Conservation (phyloP, 2,113 vertebrate genomes). For the Plecturocebus donacophilus region DNA sequence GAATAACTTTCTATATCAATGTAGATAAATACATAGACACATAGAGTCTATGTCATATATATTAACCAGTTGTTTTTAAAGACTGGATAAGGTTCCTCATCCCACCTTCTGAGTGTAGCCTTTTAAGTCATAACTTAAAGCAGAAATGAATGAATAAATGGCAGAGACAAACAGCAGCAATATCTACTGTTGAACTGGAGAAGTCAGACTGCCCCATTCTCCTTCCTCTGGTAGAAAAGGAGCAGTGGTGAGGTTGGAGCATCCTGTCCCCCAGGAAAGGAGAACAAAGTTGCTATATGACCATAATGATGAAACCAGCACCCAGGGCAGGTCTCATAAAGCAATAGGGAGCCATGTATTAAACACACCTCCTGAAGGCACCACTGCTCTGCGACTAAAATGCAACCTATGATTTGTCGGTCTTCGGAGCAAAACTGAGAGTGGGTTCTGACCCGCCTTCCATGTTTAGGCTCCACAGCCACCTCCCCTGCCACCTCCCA, state of each 20-base stretch:
- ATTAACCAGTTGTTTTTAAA: not conserved
- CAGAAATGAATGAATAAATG: not conserved
- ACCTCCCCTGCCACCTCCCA: not conserved
- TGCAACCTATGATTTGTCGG: not conserved
- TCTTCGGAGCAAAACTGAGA: not conserved
- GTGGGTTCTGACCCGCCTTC: not conserved
- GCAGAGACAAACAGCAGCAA: not conserved
- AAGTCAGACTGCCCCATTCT: rapidly evolving
- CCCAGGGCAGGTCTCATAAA: not conserved
- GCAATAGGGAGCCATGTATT: not conserved
- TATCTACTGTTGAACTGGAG: not conserved
- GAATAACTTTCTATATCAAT: not conserved
- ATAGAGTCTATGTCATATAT: not conserved
- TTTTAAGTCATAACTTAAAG: not conserved
- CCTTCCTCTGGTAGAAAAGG: not conserved
- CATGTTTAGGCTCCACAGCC: not conserved
- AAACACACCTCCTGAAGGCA: not conserved
- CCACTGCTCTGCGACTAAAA: rapidly evolving
- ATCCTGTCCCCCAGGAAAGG: not conserved
- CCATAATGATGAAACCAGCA: not conserved
- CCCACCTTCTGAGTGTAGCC: not conserved
- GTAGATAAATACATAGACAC: not conserved
- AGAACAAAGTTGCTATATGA: not conserved
- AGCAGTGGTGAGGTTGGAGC: not conserved
- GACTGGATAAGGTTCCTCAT: not conserved